Percentiles rank a stretch among this genome's conserved stretches.
Conservation (phyloP, 2,888 invertebrate species). For the Alloscopus bannaensis region DNA sequence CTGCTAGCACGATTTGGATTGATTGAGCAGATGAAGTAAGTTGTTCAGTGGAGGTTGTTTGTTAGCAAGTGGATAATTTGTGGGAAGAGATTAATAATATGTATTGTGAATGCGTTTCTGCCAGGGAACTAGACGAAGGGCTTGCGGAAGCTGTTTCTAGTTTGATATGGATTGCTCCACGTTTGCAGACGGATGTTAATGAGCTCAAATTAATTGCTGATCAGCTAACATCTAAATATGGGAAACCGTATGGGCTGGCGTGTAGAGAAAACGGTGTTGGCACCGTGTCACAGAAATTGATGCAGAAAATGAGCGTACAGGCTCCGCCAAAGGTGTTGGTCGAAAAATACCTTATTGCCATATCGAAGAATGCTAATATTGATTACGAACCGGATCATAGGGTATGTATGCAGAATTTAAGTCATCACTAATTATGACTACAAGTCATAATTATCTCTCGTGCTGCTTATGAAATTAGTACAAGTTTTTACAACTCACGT, state of each 20-base stretch:
- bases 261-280: constrained; percentile 88
- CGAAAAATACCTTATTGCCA: constrained; percentile 96
- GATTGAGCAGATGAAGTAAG: constrained; percentile 95
- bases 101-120: no score
- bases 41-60: constrained; percentile 17
- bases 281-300: constrained; percentile 91
- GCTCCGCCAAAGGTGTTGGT: constrained; percentile 96
- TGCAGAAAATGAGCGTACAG: constrained; percentile 94
- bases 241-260: constrained; percentile 90
- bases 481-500: constrained; percentile 23
- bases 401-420: no score
- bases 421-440: no score
- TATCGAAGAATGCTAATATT: constrained; percentile 96
- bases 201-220: constrained; percentile 89
- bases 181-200: constrained; percentile 89
- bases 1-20: constrained; percentile 96
- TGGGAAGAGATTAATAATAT: no score
- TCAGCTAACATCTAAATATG: constrained; percentile 92
- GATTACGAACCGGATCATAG: constrained; percentile 96
- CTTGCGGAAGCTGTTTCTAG: constrained; percentile 96
- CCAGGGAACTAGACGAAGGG: constrained; percentile 89
- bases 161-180: constrained; percentile 97
- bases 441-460: not conserved
- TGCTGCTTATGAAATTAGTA: not conserved
- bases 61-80: no score